A percentile compares a stretch with the other conserved stretches of the same genome.
phyloP scores from a whole-genome alignment of 1,140 invertebrate genomes.

The Chironomus tepperi region DNA sequence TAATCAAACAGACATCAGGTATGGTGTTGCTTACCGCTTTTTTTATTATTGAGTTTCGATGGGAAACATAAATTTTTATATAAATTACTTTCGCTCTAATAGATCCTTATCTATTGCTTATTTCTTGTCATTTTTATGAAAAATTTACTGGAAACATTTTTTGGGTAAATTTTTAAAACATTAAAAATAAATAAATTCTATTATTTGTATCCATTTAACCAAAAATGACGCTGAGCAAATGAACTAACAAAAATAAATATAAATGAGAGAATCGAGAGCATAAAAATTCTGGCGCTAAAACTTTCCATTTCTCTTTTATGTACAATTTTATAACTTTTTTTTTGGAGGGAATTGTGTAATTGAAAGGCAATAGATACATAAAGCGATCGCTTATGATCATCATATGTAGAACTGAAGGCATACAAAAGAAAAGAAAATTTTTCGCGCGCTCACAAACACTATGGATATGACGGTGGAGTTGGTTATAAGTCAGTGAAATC shows the following conservation, averaged over 20 bases:
- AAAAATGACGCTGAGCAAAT: background rate
- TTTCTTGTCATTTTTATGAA: too few relatives aligned
- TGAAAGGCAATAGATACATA: constrained; percentile 13
- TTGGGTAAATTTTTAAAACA: background rate
- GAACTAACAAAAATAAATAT: too few relatives aligned
- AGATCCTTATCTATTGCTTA: background rate
- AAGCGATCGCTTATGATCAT: constrained; percentile 4
- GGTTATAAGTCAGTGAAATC: background rate
- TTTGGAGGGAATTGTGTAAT: constrained; percentile 13
- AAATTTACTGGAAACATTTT: background rate
- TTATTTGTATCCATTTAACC: too few relatives aligned
- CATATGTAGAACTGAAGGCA: too few relatives aligned
- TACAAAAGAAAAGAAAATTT: background rate
- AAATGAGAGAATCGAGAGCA: background rate
- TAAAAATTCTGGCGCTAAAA: constrained; percentile 8
- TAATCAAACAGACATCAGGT: background rate
- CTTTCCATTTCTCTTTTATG: background rate
- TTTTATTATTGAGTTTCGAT: background rate
- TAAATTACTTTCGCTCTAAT: constrained; percentile 13
- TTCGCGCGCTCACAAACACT: background rate
- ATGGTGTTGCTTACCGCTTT: background rate
- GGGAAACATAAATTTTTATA: background rate
- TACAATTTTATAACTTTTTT: background rate
- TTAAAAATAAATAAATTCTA: too few relatives aligned
- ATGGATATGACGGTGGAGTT: background rate